These are phyloP conservation scores for Chymomyza costata DNA, from an alignment of 1,140 invertebrate genomes.

Conservation along the genomic window DNA sequence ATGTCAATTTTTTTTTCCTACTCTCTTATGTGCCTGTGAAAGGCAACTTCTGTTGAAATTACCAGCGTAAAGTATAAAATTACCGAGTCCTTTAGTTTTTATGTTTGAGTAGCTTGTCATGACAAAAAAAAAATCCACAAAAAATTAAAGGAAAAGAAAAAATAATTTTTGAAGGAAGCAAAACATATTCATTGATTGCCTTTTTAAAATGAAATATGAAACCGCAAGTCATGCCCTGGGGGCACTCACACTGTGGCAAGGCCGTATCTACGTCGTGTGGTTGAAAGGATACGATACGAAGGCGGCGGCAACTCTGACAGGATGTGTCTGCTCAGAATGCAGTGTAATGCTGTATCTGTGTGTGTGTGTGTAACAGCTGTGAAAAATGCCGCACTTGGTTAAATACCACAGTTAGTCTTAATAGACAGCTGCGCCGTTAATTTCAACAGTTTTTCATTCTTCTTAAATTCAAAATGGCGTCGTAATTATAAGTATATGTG, in stretches of 20 bases:
- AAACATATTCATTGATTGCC: constrained; percentile 42
- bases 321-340: constrained; percentile 25
- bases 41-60: constrained; percentile 16
- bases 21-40: constrained; percentile 27
- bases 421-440: too few species aligned
- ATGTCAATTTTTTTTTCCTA: constrained; percentile 12
- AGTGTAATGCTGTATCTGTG: constrained; percentile 1
- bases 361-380: constrained; percentile 3
- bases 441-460: too few species aligned
- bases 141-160: constrained; percentile 12
- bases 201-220: constrained; percentile 47
- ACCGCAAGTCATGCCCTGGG: constrained; percentile 44
- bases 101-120: constrained; percentile 2
- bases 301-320: too few species aligned
- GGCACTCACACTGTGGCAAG: too few species aligned
- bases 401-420: too few species aligned
- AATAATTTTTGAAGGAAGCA: constrained; percentile 3
- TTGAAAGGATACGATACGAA: constrained; percentile 39
- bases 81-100: constrained; percentile 14
- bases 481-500: too few species aligned
- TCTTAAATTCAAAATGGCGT: too few species aligned
- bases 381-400: not conserved
- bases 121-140: constrained; percentile 1
- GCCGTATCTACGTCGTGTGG: not conserved
- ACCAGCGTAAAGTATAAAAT: constrained; percentile 36